A percentile compares a stretch with the other conserved stretches of the same genome.
Conservation (phyloP, 2,113 vertebrate genomes). For the Fulmarus glacialis region DNA sequence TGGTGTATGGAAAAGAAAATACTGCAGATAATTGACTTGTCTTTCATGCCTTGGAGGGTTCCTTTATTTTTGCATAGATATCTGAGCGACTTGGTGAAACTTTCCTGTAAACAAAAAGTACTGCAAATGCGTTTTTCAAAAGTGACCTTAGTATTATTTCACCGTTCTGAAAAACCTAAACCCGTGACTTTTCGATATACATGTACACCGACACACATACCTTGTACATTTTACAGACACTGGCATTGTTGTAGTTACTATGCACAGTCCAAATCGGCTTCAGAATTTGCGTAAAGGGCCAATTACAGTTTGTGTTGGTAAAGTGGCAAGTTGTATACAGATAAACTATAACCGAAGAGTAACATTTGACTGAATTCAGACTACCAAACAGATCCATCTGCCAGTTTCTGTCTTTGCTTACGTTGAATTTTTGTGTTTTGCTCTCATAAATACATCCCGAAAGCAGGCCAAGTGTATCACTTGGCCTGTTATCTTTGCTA, state of each 20-base stretch:
- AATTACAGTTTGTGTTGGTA: constrained; percentile 41
- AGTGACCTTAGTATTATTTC: constrained; percentile 87
- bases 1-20: constrained; percentile 71
- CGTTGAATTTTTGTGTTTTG: constrained; percentile 70
- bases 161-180: constrained; percentile 71
- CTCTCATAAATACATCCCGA: constrained; percentile 63
- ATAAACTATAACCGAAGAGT: constrained; percentile 36
- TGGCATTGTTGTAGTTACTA: constrained; percentile 75
- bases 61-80: constrained; percentile 77
- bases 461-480: constrained; percentile 68
- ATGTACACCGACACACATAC: constrained; percentile 60
- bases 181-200: constrained; percentile 59
- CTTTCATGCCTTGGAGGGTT: constrained; percentile 78
- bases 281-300: constrained; percentile 58
- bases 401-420: constrained; percentile 72
- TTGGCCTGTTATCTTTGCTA: constrained; percentile 63
- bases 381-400: constrained; percentile 65
- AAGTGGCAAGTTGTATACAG: constrained; percentile 34
- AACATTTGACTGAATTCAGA: constrained; percentile 55
- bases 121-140: constrained; percentile 79
- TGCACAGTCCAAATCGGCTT: constrained; percentile 69
- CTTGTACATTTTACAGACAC: constrained; percentile 71
- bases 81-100: constrained; percentile 66
- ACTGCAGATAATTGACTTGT: constrained; percentile 73
- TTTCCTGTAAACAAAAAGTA: constrained; percentile 75